Base-by-base conservation (phyloP, 2,888 invertebrate genomes). In the Eudasyphora cyanicolor region DNA sequence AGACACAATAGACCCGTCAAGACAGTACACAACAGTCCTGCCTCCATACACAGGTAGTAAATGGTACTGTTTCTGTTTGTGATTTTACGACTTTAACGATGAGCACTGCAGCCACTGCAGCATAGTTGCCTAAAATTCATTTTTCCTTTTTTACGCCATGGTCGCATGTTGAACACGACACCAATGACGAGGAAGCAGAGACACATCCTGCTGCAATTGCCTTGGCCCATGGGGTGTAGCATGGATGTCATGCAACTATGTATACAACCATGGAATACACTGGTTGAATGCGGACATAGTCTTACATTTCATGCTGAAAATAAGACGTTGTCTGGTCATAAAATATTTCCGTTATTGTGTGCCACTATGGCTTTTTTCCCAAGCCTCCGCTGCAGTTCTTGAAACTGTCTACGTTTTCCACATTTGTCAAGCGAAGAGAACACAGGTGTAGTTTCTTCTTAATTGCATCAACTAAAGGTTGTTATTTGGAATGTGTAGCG, bases 331-430 rank as follows among this genome's bases (percentile, higher is more conserved):
- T 67, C 67, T 67, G 19, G 67, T n/a, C 67, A 67, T 67, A 67
- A 67, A 67, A 42, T 67, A 67, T 42, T 42, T 42, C 38, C 38
- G 5, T 67, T 42, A 38, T 67, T 67, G 35, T 67, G 21, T 42
- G 35, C 19, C 21, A 38, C 10, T 38, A 38, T n/a, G 42, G 29
- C 24, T 24, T 24, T n/a, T 1, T 19, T 24, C 27, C n/a, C n/a
- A n/a, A n/a, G 38, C 38, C 2, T 60, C 14, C 17, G 69, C 49
- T 75, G 74, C 54, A 49, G 62, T 83, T 64, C 71, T 82, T 76
- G 19, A 49, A 62, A 69, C 19, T 42, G 42, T 67, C 42, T 42
- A 42, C 64, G 21, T 42, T 42, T 64, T 38, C 24, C 14, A 21
- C 67, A 67, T 67, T 67, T 67, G 67, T 67, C 67, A 67, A 67